Evolutionary conservation across 1,140 invertebrate genomes (phyloP), one percentile per base, ranked within the genome.

Genomic region (Phenacoccus solenopsis): DNA sequence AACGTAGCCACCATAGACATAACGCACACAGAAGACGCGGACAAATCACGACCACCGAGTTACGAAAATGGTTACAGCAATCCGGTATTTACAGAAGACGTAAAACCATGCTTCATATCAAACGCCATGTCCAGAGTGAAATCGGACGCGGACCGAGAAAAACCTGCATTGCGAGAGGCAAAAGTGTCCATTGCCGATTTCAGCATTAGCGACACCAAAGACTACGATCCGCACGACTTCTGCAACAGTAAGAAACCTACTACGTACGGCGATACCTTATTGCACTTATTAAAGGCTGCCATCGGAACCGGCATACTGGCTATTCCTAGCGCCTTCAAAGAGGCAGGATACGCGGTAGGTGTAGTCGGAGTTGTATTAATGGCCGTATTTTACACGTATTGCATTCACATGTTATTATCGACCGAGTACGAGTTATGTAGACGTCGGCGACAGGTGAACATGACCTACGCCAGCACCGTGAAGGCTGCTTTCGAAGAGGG

Each of bases 381-480:
- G 49, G 78, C 82, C 61, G n/a, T 38, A 21, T 68, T 69, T 32
- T 67, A 49, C 28, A 72, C 64, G 69, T 32, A 28, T n/a, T 57
- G 21, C 20, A 32, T 57, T 12, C 24, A 69, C 16, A 68, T 57
- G 16, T 69, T 77, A 74, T 83, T 90, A 28, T 81, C 77, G 28
- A 83, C 85, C 0, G 84, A 90, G 73, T 88, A 88, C 74, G 83
- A 85, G 70, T 76, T 90, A 0, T 90, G 88, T 73, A 86, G 84
- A 73, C 79, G 85, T 22, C 82, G 79, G 76, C 84, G 82, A 78
- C 80, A 87, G 3, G 85, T 88, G 0, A 85, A 85, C 59, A 78
- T 90, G 76, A 84, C 83, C 21, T 90, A 90, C 78, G 87, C 87
- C 0, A 82, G 79, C 0, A 88, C 87, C 0, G 87, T 87, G 0